Percentiles rank a stretch among this genome's conserved stretches.
phyloP scores from a whole-genome alignment of 2,113 vertebrate species.

The Turnix velox region DNA sequence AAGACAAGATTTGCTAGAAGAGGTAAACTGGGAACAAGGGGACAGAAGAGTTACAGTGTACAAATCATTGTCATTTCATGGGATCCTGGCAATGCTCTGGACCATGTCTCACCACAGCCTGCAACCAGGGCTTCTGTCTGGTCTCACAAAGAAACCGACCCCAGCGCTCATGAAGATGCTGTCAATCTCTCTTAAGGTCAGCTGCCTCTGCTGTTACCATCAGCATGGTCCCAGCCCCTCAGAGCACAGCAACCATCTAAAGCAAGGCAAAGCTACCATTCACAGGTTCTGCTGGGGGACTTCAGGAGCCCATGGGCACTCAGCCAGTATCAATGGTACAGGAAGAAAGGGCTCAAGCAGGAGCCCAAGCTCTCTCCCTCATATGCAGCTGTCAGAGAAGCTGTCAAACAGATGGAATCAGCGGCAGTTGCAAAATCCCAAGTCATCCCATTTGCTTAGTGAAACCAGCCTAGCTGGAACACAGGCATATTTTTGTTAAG shows the following conservation, averaged over 20 bases:
- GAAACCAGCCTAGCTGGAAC: background rate
- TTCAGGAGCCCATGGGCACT: rapidly evolving
- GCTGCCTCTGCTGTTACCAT: background rate
- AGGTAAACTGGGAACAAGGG: background rate
- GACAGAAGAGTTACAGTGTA: background rate
- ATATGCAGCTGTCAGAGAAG: rapidly evolving
- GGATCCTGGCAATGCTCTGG: background rate
- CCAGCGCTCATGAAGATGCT: background rate
- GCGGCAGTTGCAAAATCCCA: background rate
- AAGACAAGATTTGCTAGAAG: background rate
- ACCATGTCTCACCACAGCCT: background rate
- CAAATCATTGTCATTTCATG: background rate
- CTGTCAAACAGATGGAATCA: background rate
- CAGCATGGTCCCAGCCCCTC: background rate
- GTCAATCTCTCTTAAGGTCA: background rate
- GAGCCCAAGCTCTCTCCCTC: background rate
- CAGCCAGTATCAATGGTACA: background rate
- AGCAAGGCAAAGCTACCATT: background rate
- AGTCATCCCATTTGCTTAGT: background rate
- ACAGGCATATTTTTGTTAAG: rapidly evolving
- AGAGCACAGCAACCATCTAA: background rate
- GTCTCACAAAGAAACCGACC: background rate
- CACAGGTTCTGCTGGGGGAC: background rate
- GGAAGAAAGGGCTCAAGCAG: background rate
- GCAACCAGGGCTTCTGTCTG: background rate